Evolutionary conservation across 2,113 vertebrate genomes (phyloP), one percentile per base, ranked within the genome.

Genomic region (Grammomys surdaster): DNA sequence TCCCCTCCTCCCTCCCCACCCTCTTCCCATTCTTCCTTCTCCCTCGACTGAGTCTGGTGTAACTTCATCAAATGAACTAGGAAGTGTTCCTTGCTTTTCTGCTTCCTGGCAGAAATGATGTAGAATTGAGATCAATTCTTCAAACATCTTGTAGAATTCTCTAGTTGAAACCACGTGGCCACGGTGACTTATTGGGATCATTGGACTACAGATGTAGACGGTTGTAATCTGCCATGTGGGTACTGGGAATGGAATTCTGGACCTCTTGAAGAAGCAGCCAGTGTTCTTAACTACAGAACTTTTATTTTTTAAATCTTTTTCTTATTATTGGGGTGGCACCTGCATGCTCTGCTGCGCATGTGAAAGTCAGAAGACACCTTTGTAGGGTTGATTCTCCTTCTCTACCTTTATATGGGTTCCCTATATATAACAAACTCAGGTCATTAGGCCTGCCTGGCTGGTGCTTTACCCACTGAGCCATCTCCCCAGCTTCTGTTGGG

Each of bases 111-210:
- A 82, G 43, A 94, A 11, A 31, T 46, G 91, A 5, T 95, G 20
- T 58, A 89, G 67, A 86, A 80, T 75, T 93, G 65, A 13, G 77
- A n/a, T 80, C 81, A 70, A 93, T 46, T 93, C n/a, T 90, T 58
- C 40, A 65, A n/a, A 80, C 48, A 33, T 46, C 63, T 80, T 75
- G 43, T 58, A 69, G 36, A 91, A 65, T 89, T 95, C 26, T 89
- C 72, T 70, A 90, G 8, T 87, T 88, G 73, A 92, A 82, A 92
- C 17, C 14, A 76, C 48, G 1, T 78, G 73, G 48, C 20, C 60
- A 60, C 76, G 13, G 31, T 76, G 40, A 87, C 75, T 93, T 75
- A 81, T n/a, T n/a, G 51, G 20, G 80, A 13, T 40, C 11, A 1
- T 8, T 60, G 80, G 80, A 40, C 54, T 60, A 81, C 3, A 14